These are phyloP conservation scores for Mesoclemmys tuberculata DNA, from an alignment of 2,113 vertebrate genomes.

Conservation along the genomic window DNA sequence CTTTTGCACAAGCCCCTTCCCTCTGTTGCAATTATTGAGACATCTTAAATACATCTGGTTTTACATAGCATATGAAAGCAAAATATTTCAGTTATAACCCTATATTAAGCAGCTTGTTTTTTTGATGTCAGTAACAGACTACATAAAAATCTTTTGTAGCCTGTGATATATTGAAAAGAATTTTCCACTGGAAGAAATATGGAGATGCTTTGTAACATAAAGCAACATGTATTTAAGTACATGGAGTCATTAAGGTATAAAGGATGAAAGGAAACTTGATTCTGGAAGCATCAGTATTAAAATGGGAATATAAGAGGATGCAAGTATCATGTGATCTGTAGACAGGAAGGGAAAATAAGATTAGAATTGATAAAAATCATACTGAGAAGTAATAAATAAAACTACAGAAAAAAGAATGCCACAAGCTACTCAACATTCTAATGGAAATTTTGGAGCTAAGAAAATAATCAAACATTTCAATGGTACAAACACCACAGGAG, in stretches of 20 bases:
- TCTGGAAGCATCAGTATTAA: background rate
- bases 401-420: background rate
- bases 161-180: background rate
- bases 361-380: conserved; percentile 5
- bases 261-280: conserved; percentile 50
- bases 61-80: conserved; percentile 34
- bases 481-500: background rate
- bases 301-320: background rate
- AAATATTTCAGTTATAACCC: conserved; percentile 23
- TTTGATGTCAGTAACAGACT: conserved; percentile 12
- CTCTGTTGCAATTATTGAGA: background rate
- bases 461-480: background rate
- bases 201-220: background rate
- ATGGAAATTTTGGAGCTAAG: background rate
- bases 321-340: background rate
- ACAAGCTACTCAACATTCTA: background rate
- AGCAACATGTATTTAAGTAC: background rate
- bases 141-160: background rate
- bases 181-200: background rate
- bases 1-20: background rate
- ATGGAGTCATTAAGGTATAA: conserved; percentile 18
- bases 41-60: conserved; percentile 8
- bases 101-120: background rate
- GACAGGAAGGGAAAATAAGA: background rate
- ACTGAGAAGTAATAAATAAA: background rate